Percentiles rank a stretch among this genome's conserved stretches.
Conservation (phyloP, 2,797 vertebrate genomes). For the Gallinago stenura region DNA sequence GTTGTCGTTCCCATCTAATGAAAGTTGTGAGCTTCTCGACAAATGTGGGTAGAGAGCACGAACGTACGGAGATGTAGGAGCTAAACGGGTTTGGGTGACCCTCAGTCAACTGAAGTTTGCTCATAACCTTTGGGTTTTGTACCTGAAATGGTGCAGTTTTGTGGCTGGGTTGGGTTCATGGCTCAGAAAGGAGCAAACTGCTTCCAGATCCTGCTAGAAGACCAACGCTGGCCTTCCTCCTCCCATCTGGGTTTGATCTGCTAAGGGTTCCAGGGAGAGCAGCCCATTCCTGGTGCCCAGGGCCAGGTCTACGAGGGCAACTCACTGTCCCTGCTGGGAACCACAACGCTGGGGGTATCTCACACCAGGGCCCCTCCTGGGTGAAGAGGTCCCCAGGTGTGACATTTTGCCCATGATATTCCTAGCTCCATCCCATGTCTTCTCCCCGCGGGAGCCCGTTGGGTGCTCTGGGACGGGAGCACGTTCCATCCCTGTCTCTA, state of each 20-base stretch:
- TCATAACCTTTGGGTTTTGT: background rate
- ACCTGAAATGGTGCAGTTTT: fast-evolving
- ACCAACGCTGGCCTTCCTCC: fast-evolving
- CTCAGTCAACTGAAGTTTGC: background rate
- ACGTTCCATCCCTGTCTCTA: fast-evolving
- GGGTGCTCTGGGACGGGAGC: background rate
- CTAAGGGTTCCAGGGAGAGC: fast-evolving
- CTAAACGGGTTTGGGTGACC: fast-evolving
- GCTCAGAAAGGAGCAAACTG: background rate
- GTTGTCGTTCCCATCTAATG: fast-evolving
- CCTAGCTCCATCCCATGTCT: fast-evolving
- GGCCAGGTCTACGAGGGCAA: fast-evolving
- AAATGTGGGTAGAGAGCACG: fast-evolving
- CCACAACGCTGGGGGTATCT: fast-evolving
- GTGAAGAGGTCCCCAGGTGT: background rate
- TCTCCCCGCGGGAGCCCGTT: background rate
- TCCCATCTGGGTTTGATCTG: fast-evolving
- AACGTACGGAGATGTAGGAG: fast-evolving
- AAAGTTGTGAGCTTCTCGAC: fast-evolving
- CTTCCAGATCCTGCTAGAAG: background rate
- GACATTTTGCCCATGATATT: fast-evolving
- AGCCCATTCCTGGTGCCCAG: fast-evolving
- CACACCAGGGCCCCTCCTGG: fast-evolving
- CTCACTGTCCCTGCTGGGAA: too few species aligned
- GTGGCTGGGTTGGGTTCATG: too few species aligned